Evolutionary conservation across 2,113 vertebrate genomes (phyloP), one percentile per base, ranked within the genome.

Genomic region (Centropus unirufus): DNA sequence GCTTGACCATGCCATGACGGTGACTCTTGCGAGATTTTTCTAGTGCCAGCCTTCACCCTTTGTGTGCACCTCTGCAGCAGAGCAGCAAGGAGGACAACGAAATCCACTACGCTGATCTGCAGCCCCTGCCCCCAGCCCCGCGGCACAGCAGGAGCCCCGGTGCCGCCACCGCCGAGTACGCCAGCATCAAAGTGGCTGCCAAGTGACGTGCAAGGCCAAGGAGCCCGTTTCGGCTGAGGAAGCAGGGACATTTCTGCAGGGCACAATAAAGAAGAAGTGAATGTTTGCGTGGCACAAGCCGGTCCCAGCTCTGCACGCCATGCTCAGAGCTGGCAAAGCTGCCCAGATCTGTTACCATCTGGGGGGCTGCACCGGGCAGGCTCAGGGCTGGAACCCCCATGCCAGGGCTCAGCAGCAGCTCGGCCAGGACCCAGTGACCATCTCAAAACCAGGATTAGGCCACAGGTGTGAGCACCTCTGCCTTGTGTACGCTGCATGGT

Each of bases 51-150:
- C 1, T 34, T 47, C 11, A 63, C 69, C 30, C 1, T 74, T 58
- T 9, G 12, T 20, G 29, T 92, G 83, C 20, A 0, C 23, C 64
- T 52, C 84, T 36, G 29, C 93, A 97, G 87, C 66, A 18, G 11
- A 32, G 51, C 78, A 66, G 30, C 61, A 75, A 58, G 40, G 81
- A 63, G 9, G 82, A 92, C 69, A 47, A 29, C 0, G 12, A 72
- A 32, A 57, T 97, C 62, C 92, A 96, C 82, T 97, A 97, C 2
- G 94, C 95, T 0, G 95, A 96, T 7, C 79, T 97, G 27, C 88
- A 96, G 82, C 66, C 57, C 8, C 69, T 93, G 32, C 67, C 79
- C 1, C 0, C 1, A 0, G 62, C 51, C 23, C 58, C 11, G 0
- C 2, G 0, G 63, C 49, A 1, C 0, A 0, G 55, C 86, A 39